Evolutionary conservation across 2,113 vertebrate genomes (phyloP).

Genomic region (Chitala chitala): DNA sequence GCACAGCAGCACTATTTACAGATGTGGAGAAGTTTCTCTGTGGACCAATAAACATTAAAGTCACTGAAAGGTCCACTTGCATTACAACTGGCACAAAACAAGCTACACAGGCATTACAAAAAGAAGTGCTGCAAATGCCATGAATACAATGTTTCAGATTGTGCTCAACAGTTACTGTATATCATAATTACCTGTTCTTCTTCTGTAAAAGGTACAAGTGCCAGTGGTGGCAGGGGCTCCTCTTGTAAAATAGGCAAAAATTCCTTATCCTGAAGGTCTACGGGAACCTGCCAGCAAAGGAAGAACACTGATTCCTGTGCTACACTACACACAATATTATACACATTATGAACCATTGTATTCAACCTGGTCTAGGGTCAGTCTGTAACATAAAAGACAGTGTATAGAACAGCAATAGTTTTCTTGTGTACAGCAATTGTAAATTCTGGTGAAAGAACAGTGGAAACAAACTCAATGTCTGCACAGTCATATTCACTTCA

Average conservation of each 20-base stretch:
- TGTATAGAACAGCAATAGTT: too few relatives aligned
- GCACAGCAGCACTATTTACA: slow-evolving; percentile 95
- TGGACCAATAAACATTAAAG: slow-evolving; percentile 40
- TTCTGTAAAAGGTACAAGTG: slow-evolving; percentile 97
- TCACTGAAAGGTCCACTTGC: background rate
- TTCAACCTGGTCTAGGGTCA: too few relatives aligned
- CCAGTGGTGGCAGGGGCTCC: slow-evolving; percentile 89
- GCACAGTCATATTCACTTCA: too few relatives aligned
- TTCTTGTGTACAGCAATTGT: too few relatives aligned
- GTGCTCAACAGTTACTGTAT: background rate
- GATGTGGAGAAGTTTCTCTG: slow-evolving; percentile 99
- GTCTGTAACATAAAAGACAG: too few relatives aligned
- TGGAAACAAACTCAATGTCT: too few relatives aligned
- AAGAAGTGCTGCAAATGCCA: too few relatives aligned
- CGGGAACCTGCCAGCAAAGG: slow-evolving; percentile 71
- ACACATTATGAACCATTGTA: background rate
- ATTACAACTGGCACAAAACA: background rate
- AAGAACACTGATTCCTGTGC: background rate
- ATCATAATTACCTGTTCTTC: slow-evolving; percentile 84
- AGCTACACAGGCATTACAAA: background rate
- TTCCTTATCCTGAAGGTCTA: slow-evolving; percentile 96
- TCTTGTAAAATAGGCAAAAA: slow-evolving; percentile 97
- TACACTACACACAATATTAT: background rate
- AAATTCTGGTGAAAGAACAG: too few relatives aligned
- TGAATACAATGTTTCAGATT: background rate